These are phyloP conservation scores for Cheumatopsyche charites DNA, from an alignment of 1,140 invertebrate species.

Conservation along the genomic window DNA sequence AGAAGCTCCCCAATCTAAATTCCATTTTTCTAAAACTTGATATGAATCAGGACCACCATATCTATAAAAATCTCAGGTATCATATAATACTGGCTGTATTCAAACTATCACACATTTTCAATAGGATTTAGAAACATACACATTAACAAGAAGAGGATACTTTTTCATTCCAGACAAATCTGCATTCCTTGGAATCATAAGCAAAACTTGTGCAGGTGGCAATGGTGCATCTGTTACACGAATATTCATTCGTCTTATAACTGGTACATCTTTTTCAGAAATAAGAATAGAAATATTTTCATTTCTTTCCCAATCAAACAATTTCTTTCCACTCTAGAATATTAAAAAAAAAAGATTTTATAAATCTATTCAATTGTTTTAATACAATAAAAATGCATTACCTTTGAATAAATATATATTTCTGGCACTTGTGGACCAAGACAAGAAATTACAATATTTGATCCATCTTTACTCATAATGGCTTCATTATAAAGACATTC, in stretches of 20 bases:
- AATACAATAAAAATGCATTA: slow-evolving; percentile 44
- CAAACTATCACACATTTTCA: not conserved
- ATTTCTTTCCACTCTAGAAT: slow-evolving; percentile 53
- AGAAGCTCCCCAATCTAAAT: slow-evolving; percentile 65
- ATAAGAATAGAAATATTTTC: slow-evolving; percentile 61
- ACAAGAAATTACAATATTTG: slow-evolving; percentile 76
- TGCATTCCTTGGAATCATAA: slow-evolving; percentile 76
- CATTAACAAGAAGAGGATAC: slow-evolving; percentile 88
- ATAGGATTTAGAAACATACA: slow-evolving; percentile 59
- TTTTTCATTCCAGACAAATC: slow-evolving; percentile 66
- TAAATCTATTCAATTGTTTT: not conserved
- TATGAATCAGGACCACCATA: slow-evolving; percentile 90
- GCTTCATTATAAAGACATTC: slow-evolving; percentile 72
- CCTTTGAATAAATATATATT: slow-evolving; percentile 55
- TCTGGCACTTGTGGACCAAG: slow-evolving; percentile 63
- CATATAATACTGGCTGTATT: not conserved
- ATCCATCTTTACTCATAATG: slow-evolving; percentile 70
- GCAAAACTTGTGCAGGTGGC: slow-evolving; percentile 68
- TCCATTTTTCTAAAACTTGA: slow-evolving; percentile 67
- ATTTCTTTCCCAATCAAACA: slow-evolving; percentile 69
- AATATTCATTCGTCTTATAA: slow-evolving; percentile 64
- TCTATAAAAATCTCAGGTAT: slow-evolving; percentile 48
- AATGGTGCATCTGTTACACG: slow-evolving; percentile 63
- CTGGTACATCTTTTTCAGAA: slow-evolving; percentile 63
- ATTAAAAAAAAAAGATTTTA: not conserved